Conservation (phyloP, 2,113 vertebrate species). For the Stegostoma tigrinum region DNA sequence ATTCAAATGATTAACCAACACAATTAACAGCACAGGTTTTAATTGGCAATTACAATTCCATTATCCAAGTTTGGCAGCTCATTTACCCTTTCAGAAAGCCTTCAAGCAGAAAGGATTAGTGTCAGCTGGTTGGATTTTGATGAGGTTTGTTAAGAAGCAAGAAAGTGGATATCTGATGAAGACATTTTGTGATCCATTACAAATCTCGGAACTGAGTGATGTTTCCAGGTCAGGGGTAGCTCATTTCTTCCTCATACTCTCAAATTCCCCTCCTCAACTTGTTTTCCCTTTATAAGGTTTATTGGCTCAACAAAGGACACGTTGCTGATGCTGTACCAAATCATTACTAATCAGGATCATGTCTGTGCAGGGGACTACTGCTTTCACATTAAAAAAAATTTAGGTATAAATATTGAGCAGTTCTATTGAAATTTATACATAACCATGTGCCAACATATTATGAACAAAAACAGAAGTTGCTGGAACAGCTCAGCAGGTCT, state of each 20-base stretch:
- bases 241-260: background rate
- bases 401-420: background rate
- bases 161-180: background rate
- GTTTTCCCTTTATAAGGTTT: background rate
- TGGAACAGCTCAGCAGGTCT: too few species aligned
- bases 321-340: background rate
- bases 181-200: background rate
- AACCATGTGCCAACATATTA: background rate
- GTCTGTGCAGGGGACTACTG: background rate
- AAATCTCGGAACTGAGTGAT: background rate
- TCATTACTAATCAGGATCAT: background rate
- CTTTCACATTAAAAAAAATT: background rate
- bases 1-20: constrained; percentile 44
- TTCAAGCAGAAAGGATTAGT: constrained; percentile 47
- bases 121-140: background rate
- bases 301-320: background rate
- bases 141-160: background rate
- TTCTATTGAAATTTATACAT: background rate
- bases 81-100: constrained; percentile 48
- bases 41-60: constrained; percentile 57
- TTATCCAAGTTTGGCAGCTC: constrained; percentile 50
- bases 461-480: too few species aligned
- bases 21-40: constrained; percentile 54
- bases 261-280: too few species aligned
- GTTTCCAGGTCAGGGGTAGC: background rate